phyloP scores from a whole-genome alignment of 2,888 invertebrate genomes.

The Ectemnius lituratus region DNA sequence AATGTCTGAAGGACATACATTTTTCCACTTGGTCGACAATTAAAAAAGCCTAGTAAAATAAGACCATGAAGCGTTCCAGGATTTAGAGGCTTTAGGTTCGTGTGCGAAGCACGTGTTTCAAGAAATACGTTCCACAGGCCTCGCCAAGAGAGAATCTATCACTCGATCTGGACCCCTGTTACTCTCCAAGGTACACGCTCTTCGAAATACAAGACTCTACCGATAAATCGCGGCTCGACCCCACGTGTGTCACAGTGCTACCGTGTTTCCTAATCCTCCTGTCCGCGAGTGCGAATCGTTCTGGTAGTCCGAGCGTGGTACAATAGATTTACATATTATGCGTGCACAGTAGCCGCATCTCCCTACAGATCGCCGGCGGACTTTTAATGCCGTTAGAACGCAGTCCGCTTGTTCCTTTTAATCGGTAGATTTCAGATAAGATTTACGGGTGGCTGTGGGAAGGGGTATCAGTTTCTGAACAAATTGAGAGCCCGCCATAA shows the following conservation, averaged over 20 bases:
- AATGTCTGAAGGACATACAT: no score
- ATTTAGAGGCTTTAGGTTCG: conserved; percentile 19
- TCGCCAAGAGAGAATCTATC: conserved; percentile 47
- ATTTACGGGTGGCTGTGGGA: no score
- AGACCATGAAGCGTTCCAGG: not conserved
- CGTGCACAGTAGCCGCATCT: conserved; percentile 54
- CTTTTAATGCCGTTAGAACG: conserved; percentile 43
- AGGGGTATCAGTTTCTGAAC: no score
- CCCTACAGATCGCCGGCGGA: conserved; percentile 34
- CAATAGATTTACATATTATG: conserved; percentile 52
- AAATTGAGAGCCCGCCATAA: not conserved
- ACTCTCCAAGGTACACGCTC: conserved; percentile 44
- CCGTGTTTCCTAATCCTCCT: conserved; percentile 37
- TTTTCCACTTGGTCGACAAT: no score
- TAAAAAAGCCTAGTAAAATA: no score
- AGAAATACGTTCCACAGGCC: conserved; percentile 46
- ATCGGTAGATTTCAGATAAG: conserved; percentile 31
- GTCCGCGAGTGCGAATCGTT: conserved; percentile 40
- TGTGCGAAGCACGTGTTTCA: conserved; percentile 48
- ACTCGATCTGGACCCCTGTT: conserved; percentile 50
- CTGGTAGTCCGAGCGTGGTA: conserved; percentile 37
- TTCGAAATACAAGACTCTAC: conserved; percentile 32
- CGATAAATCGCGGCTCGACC: conserved; percentile 44
- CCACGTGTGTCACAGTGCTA: conserved; percentile 47
- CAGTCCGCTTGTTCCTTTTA: conserved; percentile 22